A percentile compares a stretch with the other conserved stretches of the same genome.
Evolutionary conservation across 1,140 invertebrate species (phyloP).

Genomic region (Rhyzopertha dominica): DNA sequence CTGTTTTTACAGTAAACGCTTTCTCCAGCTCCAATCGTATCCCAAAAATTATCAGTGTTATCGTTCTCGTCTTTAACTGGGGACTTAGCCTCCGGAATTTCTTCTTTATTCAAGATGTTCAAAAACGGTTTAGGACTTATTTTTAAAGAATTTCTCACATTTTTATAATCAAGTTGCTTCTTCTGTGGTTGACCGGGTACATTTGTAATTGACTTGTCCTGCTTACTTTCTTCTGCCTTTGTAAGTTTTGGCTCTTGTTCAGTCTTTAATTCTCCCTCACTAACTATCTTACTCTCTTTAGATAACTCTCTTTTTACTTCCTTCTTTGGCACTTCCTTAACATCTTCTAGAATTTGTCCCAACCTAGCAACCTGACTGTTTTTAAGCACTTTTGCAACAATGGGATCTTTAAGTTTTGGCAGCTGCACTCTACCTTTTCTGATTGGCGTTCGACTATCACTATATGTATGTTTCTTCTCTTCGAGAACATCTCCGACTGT

Average conservation of each 20-base stretch:
- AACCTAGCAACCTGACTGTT: constrained; percentile 14
- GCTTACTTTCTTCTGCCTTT: constrained; percentile 9
- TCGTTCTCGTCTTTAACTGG: constrained; percentile 22
- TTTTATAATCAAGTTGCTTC: constrained; percentile 10
- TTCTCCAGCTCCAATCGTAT: constrained; percentile 51
- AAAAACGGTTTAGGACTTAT: too few species aligned
- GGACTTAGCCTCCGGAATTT: too few species aligned
- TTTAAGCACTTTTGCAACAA: constrained; percentile 26
- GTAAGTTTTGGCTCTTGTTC: not conserved
- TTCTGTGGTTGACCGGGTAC: too few species aligned
- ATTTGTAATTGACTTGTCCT: too few species aligned
- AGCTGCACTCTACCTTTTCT: constrained; percentile 21
- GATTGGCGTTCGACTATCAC: too few species aligned
- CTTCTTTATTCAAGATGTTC: too few species aligned
- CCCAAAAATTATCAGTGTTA: constrained; percentile 49
- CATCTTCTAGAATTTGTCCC: constrained; percentile 22
- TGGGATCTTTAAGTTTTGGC: constrained; percentile 20
- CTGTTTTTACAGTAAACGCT: constrained; percentile 50
- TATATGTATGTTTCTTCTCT: constrained; percentile 8
- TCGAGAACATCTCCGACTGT: constrained; percentile 25
- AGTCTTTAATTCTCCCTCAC: too few species aligned
- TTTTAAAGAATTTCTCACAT: constrained; percentile 1
- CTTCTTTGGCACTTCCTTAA: constrained; percentile 6
- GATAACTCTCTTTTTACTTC: not conserved
- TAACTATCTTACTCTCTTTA: too few species aligned